Base-by-base conservation (phyloP, 1,140 invertebrate genomes). In the Drosophila asahinai region DNA sequence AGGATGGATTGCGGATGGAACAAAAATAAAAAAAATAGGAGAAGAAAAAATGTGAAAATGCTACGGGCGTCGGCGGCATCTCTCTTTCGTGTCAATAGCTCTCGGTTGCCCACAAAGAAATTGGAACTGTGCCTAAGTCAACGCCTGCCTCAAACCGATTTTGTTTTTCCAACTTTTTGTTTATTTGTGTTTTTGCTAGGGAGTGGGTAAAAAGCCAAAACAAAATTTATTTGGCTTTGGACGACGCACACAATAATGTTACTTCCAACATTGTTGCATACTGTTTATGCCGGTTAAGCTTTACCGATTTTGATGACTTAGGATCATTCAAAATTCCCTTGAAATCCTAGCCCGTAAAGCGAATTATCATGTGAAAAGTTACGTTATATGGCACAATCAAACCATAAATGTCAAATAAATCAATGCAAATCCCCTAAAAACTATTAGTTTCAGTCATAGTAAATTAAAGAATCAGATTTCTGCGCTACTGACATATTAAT, bases 71-170 rank as follows among this genome's bases (percentile, higher is more conserved):
- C 64, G 57, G 72, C 72, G 57, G 72, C 72, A 57, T 48, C 70
- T 71, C 40, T 75, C 36, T 42, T 63, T 55, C 75, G 48, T 70
- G 74, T 77, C 75, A 77, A 77, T 77, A 77, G 72, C 74, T 77
- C 54, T 66, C 63, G 57, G 74, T 67, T 73, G 64, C n/a, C 63
- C 57, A 38, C 64, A 77, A 77, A 77, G 64, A 70, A 77, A 77
- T 77, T 77, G 75, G 49, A 77, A 77, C 75, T 77, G 51, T 68
- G 75, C 74, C 74, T 61, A 68, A 77, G 75, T 77, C 64, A 45
- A 70, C 67, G 49, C 40, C 65, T 54, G 40, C 40, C 63, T 30
- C 48, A 66, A 45, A 67, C 60, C 33, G 43, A 70, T 66, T 71
- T 71, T 47, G 61, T 66, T 66, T 66, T 66, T 47, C 19, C 58